These are phyloP conservation scores for Myiozetetes cayanensis DNA, from an alignment of 2,113 vertebrate genomes.

Conservation along the genomic window DNA sequence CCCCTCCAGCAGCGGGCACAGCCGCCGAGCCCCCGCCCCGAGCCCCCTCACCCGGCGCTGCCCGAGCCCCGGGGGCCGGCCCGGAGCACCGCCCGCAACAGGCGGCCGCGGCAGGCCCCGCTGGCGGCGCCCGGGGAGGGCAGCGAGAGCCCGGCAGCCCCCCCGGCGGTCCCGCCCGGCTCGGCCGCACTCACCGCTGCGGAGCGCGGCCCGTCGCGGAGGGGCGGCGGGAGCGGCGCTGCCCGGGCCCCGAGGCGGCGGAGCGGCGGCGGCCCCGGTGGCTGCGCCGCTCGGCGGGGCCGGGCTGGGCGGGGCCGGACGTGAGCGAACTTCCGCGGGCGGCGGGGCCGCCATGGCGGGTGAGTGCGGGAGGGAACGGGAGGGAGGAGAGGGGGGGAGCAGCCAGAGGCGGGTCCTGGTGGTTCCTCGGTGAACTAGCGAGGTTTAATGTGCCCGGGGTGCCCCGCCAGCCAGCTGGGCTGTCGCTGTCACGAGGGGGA, in stretches of 20 bases:
- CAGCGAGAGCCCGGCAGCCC: background rate
- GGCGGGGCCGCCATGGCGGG: background rate
- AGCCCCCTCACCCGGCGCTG: background rate
- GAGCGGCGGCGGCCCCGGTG: background rate
- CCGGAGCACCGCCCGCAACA: background rate
- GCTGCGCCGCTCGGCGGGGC: background rate
- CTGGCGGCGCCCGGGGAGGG: background rate
- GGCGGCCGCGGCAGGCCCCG: background rate
- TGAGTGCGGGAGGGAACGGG: background rate
- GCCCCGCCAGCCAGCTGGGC: no score
- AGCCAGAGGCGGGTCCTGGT: fast-evolving
- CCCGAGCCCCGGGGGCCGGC: background rate
- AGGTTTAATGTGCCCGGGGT: background rate
- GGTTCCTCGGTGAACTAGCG: fast-evolving
- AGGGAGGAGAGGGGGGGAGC: background rate
- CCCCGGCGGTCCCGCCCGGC: background rate
- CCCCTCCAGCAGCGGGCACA: background rate
- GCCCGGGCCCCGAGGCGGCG: no score
- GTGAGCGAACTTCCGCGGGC: constrained; percentile 53
- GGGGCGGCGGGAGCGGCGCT: no score
- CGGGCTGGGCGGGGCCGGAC: constrained; percentile 45
- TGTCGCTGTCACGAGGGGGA: fast-evolving
- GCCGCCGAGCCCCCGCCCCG: background rate
- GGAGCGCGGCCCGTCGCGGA: background rate
- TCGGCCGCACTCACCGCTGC: background rate